Conservation (phyloP, 1,140 invertebrate genomes). For the Drosophila arizonae region DNA sequence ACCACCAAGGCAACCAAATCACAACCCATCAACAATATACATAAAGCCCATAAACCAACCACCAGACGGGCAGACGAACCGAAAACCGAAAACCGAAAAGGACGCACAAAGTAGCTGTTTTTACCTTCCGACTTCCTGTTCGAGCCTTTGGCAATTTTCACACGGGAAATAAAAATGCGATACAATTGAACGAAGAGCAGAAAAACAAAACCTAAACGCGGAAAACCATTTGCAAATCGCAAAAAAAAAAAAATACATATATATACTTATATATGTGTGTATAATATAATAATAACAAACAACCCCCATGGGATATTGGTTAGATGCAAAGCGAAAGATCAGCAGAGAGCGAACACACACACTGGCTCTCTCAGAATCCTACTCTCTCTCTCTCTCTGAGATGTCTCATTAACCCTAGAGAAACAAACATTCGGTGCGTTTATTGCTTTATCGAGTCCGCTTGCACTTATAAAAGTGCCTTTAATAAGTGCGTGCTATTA, state of each 20-base stretch:
- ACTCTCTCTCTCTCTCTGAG: slow-evolving; percentile 13
- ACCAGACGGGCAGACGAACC: slow-evolving; percentile 26
- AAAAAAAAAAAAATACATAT: background rate
- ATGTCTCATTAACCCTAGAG: slow-evolving; percentile 68
- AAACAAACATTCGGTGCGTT: slow-evolving; percentile 65
- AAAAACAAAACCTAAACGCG: slow-evolving; percentile 80
- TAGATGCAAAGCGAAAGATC: slow-evolving; percentile 18
- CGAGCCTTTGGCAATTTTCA: slow-evolving; percentile 67
- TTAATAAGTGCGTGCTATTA: slow-evolving; percentile 39
- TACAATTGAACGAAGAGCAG: slow-evolving; percentile 65
- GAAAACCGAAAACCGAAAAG: slow-evolving; percentile 8
- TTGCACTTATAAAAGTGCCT: slow-evolving; percentile 31
- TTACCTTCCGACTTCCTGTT: slow-evolving; percentile 58
- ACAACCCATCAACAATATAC: slow-evolving; percentile 49
- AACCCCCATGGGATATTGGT: slow-evolving; percentile 13
- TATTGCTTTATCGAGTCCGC: slow-evolving; percentile 64
- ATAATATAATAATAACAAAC: slow-evolving; percentile 1
- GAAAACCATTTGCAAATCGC: slow-evolving; percentile 80
- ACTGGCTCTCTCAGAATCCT: slow-evolving; percentile 3
- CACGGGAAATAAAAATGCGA: slow-evolving; percentile 80
- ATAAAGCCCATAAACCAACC: slow-evolving; percentile 38
- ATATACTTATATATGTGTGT: background rate
- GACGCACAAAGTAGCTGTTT: slow-evolving; percentile 49
- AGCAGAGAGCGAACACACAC: slow-evolving; percentile 17
- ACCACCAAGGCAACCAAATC: slow-evolving; percentile 73